Evolutionary conservation across 2,113 vertebrate genomes (phyloP), one percentile per base, ranked within the genome.

Genomic region (Asarcornis scutulata): DNA sequence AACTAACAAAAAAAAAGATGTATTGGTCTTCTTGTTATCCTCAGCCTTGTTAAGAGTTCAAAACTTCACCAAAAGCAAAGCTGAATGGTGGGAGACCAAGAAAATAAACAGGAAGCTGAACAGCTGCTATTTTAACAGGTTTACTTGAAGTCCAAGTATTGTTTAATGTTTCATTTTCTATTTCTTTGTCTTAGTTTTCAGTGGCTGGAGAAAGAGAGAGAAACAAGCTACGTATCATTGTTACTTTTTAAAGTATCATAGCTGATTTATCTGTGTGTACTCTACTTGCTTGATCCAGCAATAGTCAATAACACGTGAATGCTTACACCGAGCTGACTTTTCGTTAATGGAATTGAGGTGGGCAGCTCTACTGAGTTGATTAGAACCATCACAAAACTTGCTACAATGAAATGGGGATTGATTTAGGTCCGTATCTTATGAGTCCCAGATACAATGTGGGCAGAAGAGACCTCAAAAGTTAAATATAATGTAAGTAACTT

Each of bases 381-480:
- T 94, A 92, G 81, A 93, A 56, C 64, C 81, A 96, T 91, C 68
- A 86, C 36, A 86, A 86, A 95, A 67, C 85, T 82, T 95, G 87
- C 86, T 71, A 32, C 59, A 66, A 11, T 55, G 81, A 78, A 75
- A 97, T 88, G 72, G 71, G 93, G 95, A 91, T 96, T 62, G 67
- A 95, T 96, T 94, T 86, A 88, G 94, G 88, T 96, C 93, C 93
- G 26, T 64, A 13, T 86, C 81, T 96, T 91, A 95, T 63, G 40
- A 93, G 46, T 22, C 5, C 34, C 66, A 82, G 17, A 56, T 63
- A 63, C 20, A 63, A n/a, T 25, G 58, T 36, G 73, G 71, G 9
- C 42, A 67, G 71, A 27, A 5, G 32, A 63, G 32, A 3, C 12
- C 26, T 53, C 64, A 72, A 6, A 69, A 92, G 60, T 58, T 69